A percentile compares a stretch with the other conserved stretches of the same genome.
Conservation (phyloP, 2,888 invertebrate species). For the Morpho deidamia region DNA sequence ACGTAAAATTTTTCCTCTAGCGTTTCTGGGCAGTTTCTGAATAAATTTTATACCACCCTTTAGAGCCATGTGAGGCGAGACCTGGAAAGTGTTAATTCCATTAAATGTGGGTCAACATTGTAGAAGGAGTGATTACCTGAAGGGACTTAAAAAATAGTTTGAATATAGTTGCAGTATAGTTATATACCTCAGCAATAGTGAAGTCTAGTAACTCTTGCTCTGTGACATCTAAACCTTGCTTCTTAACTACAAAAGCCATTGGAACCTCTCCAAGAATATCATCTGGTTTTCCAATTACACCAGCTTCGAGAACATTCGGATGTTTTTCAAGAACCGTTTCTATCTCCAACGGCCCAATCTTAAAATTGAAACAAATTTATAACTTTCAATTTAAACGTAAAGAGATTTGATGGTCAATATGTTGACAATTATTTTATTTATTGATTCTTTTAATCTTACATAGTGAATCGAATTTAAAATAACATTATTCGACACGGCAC, state of each 20-base stretch:
- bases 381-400: no score
- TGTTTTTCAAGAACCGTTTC: constrained; percentile 84
- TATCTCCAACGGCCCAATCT: constrained; percentile 90
- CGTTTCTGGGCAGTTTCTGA: not conserved
- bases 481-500: not conserved
- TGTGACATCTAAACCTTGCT: constrained; percentile 67
- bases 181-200: not conserved
- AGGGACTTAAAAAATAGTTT: not conserved
- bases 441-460: not conserved
- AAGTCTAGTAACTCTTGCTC: not conserved
- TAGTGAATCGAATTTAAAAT: not conserved
- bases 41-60: not conserved
- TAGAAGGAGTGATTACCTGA: not conserved
- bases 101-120: not conserved
- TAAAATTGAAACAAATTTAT: not conserved
- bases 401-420: not conserved
- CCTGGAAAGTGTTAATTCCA: not conserved
- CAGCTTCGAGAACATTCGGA: constrained; percentile 84
- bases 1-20: constrained; percentile 2
- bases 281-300: constrained; percentile 86
- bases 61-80: not conserved
- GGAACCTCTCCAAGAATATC: constrained; percentile 84
- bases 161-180: no score
- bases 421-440: not conserved
- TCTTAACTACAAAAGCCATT: constrained; percentile 84